These are phyloP conservation scores for Drosophila lowei DNA, from an alignment of 1,140 invertebrate genomes.

Conservation along the genomic window DNA sequence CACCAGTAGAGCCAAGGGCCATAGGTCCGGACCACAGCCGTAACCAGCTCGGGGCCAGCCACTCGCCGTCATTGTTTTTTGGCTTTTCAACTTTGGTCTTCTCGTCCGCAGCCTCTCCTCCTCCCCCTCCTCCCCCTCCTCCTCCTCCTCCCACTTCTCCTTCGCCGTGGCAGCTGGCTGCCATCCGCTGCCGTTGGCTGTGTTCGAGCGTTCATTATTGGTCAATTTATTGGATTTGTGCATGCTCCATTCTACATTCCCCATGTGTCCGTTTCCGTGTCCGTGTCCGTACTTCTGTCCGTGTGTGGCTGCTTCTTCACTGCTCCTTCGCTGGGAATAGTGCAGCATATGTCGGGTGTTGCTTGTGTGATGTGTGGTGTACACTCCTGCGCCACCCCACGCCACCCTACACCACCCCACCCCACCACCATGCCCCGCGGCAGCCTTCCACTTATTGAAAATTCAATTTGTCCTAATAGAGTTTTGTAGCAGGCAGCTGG, in stretches of 20 bases:
- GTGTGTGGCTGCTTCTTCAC: neutral
- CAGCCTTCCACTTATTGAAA: slow-evolving; percentile 66
- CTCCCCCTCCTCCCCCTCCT: neutral
- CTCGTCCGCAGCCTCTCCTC: neutral
- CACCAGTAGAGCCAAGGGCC: slow-evolving; percentile 15
- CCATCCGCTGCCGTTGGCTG: slow-evolving; percentile 36
- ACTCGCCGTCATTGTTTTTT: slow-evolving; percentile 76
- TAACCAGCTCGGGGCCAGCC: slow-evolving; percentile 28
- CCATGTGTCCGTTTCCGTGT: neutral
- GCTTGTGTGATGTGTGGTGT: slow-evolving; percentile 42
- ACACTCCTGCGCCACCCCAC: slow-evolving; percentile 15
- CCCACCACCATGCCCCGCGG: neutral
- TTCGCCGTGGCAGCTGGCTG: no score
- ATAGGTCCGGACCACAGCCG: slow-evolving; percentile 1
- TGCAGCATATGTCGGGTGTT: slow-evolving; percentile 71
- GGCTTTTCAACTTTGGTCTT: slow-evolving; percentile 70
- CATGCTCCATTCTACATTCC: slow-evolving; percentile 46
- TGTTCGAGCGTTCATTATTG: slow-evolving; percentile 80
- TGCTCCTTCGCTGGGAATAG: slow-evolving; percentile 23
- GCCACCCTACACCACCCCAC: no score
- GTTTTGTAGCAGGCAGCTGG: slow-evolving; percentile 43
- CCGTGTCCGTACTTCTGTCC: neutral
- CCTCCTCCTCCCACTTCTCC: neutral
- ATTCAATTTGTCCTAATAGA: slow-evolving; percentile 78
- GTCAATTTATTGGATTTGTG: slow-evolving; percentile 82